These are phyloP conservation scores for Nycticebus coucang DNA, from an alignment of 2,113 vertebrate species.

Conservation along the genomic window DNA sequence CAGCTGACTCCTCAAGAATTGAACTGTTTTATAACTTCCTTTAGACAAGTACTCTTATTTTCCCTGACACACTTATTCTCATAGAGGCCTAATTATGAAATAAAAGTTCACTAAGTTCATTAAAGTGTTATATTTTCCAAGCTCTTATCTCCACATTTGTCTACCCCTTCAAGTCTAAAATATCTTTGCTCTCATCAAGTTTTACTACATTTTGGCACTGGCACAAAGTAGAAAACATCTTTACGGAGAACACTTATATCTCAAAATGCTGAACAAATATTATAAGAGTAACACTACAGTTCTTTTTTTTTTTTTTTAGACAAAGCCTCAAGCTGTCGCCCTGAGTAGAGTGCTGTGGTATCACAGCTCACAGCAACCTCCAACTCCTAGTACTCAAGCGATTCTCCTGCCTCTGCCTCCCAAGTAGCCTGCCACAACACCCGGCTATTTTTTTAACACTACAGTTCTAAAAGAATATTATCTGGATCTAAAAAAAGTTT, in stretches of 20 bases:
- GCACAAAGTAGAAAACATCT: not conserved
- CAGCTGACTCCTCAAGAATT: not conserved
- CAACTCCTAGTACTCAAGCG: too few relatives aligned
- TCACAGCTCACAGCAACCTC: too few relatives aligned
- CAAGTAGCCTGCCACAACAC: too few relatives aligned
- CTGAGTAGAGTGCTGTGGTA: too few relatives aligned
- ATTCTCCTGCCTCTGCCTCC: too few relatives aligned
- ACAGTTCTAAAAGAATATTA: not conserved
- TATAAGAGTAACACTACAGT: not conserved
- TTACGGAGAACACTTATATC: not conserved
- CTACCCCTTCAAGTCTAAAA: not conserved
- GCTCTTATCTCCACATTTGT: not conserved
- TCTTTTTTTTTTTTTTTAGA: not conserved
- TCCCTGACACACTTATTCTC: not conserved
- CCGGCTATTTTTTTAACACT: not conserved
- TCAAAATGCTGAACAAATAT: slow-evolving; percentile 45
- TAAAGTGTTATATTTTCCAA: slow-evolving; percentile 24
- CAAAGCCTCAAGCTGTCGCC: too few relatives aligned
- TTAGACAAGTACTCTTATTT: not conserved
- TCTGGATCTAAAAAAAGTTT: not conserved
- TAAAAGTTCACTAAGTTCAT: not conserved
- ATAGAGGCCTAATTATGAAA: not conserved
- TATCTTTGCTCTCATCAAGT: not conserved
- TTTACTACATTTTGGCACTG: slow-evolving; percentile 1
- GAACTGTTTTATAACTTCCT: slow-evolving; percentile 41